phyloP scores from a whole-genome alignment of 2,113 vertebrate species.

The Arvicanthis niloticus region DNA sequence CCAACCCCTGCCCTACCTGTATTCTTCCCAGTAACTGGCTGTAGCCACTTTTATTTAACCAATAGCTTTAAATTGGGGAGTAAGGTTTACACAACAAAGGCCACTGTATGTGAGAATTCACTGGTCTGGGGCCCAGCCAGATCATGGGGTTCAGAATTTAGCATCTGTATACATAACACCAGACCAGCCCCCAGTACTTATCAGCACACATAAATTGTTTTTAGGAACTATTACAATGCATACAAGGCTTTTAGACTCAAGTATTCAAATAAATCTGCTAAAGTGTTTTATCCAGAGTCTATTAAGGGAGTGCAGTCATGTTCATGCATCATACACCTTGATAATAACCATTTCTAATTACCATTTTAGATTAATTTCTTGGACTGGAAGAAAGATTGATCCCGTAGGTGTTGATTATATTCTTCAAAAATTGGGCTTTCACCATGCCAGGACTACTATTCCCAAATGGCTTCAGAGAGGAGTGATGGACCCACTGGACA shows the following conservation, averaged over 20 bases:
- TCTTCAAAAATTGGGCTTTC: constrained; percentile 98
- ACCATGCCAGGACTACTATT: constrained; percentile 99
- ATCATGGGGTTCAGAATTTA: too few species aligned
- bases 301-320: neutral
- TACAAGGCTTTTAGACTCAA: neutral
- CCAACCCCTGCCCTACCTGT: too few species aligned
- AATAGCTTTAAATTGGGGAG: too few species aligned
- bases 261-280: neutral
- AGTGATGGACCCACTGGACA: constrained; percentile 99
- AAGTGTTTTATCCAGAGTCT: constrained; percentile 20
- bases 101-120: too few species aligned
- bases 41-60: too few species aligned
- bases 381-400: constrained; percentile 99
- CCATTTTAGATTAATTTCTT: constrained; percentile 95
- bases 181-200: neutral
- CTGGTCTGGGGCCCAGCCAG: too few species aligned
- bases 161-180: too few species aligned
- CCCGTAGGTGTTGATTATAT: constrained; percentile 99
- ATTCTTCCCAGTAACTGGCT: too few species aligned
- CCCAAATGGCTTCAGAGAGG: constrained; percentile 99
- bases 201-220: neutral
- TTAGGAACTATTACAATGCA: neutral
- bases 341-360: constrained; percentile 55
- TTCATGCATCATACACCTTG: neutral
- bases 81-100: too few species aligned